Evolutionary conservation across 1,140 invertebrate species (phyloP), one percentile per base, ranked within the genome.

Genomic region (Condylostylus longicornis): DNA sequence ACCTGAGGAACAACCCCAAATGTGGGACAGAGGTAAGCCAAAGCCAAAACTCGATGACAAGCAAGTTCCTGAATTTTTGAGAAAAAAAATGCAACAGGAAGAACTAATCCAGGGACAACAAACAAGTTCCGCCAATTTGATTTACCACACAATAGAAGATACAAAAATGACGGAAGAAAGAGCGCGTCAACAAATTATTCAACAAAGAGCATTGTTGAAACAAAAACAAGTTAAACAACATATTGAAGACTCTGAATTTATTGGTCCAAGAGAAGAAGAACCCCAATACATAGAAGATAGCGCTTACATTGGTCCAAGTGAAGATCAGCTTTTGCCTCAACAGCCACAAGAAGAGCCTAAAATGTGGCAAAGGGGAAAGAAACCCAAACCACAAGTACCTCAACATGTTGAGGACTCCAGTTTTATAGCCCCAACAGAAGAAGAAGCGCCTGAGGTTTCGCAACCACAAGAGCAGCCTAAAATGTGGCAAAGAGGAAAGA

Each of bases 111-210:
- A 12, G 12, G 12, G 27, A 28, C 12, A 14, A 28, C 10, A 14
- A 28, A 28, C 27, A 28, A 28, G 15, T n/a, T n/a, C n/a, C n/a
- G n/a, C n/a, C n/a, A n/a, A n/a, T n/a, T n/a, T n/a, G n/a, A n/a
- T n/a, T n/a, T n/a, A n/a, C n/a, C n/a, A n/a, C 18, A 15, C 30
- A 20, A 22, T 53, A 13, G 55, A 59, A 31, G 56, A 59, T 28
- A 49, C 52, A 2, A 51, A 58, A 25, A 45, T 57, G 40, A 53
- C 57, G 47, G 45, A 54, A 8, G 46, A 58, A 18, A 38, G 49
- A 4, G 42, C 43, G 12, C 46, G 55, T 23, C 58, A 55, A 55
- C 55, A 55, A 4, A 9, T 15, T 14, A 18, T 15, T 13, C 18
- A 22, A 15, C 2, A 17, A 34, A 6, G 9, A 27, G 10, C 10